Conservation (phyloP, 37 sponge, comb jelly and placozoan genomes). For the Diacarnus erythraeanus region DNA sequence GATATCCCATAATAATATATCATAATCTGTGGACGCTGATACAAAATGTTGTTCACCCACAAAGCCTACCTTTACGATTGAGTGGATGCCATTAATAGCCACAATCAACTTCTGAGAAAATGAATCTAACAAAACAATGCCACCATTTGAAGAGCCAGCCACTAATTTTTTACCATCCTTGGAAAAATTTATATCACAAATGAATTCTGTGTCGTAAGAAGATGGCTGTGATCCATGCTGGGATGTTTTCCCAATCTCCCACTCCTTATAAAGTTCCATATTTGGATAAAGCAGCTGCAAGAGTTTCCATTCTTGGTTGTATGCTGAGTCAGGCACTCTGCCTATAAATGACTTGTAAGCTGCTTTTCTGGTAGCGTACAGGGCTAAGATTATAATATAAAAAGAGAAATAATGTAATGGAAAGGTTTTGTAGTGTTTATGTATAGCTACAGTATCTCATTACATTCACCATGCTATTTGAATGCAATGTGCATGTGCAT, state of each 20-base stretch:
- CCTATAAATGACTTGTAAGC: not conserved
- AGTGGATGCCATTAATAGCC: not conserved
- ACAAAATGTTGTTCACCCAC: not conserved
- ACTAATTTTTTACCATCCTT: not conserved
- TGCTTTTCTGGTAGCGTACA: not conserved
- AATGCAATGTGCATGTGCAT: conserved; percentile 5
- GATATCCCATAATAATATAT: not conserved
- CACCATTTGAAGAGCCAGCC: not conserved
- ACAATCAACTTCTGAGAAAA: not conserved
- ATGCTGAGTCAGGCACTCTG: not conserved
- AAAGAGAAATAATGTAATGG: not conserved
- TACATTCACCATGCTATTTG: no score
- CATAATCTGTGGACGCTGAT: not conserved
- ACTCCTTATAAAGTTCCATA: not conserved
- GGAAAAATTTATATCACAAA: not conserved
- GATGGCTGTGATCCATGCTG: no score
- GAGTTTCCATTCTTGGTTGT: not conserved
- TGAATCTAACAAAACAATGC: not conserved
- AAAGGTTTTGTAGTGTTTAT: conserved; percentile 15
- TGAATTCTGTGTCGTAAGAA: not conserved
- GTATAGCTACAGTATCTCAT: not conserved
- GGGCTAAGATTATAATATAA: not conserved
- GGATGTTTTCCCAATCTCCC: no score
- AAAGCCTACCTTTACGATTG: not conserved
- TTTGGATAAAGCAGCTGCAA: not conserved